These are phyloP conservation scores for Pseudorhombus dupliciocellatus DNA, from an alignment of 2,113 vertebrate species.

Conservation along the genomic window DNA sequence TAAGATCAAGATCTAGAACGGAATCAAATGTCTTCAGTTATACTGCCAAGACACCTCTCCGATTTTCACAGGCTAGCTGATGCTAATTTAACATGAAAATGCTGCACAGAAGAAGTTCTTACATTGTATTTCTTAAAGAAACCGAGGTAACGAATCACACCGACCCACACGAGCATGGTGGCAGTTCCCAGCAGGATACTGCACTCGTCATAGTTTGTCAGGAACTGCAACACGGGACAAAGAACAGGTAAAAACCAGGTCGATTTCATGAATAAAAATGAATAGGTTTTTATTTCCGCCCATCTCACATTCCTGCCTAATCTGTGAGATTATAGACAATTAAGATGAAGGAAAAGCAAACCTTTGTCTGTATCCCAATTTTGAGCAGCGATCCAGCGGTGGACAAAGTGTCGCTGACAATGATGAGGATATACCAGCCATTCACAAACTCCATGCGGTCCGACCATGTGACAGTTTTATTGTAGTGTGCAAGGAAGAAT, in stretches of 20 bases:
- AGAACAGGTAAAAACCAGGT: background rate
- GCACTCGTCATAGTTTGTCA: constrained; percentile 91
- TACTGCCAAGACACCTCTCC: background rate
- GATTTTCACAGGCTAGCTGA: background rate
- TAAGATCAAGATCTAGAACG: constrained; percentile 73
- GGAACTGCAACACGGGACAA: constrained; percentile 78
- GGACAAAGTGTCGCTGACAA: constrained; percentile 89
- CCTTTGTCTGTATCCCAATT: constrained; percentile 97
- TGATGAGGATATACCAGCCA: constrained; percentile 94
- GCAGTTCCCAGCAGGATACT: constrained; percentile 93
- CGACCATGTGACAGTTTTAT: constrained; percentile 84
- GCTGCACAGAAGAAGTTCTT: constrained; percentile 62
- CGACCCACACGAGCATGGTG: constrained; percentile 93
- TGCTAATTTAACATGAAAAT: background rate
- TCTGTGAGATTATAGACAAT: background rate
- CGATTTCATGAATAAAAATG: too few relatives aligned
- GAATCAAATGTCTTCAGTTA: constrained; percentile 22
- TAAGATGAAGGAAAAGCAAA: constrained; percentile 12
- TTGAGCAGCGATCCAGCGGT: constrained; percentile 90
- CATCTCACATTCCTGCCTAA: background rate
- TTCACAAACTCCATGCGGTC: constrained; percentile 95
- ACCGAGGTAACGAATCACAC: constrained; percentile 92
- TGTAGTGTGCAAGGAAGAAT: constrained; percentile 84
- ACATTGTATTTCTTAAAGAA: constrained; percentile 98
- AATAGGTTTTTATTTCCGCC: background rate